Base-by-base conservation (phyloP, 1,140 invertebrate genomes). In the Zaprionus kolodkinae region DNA sequence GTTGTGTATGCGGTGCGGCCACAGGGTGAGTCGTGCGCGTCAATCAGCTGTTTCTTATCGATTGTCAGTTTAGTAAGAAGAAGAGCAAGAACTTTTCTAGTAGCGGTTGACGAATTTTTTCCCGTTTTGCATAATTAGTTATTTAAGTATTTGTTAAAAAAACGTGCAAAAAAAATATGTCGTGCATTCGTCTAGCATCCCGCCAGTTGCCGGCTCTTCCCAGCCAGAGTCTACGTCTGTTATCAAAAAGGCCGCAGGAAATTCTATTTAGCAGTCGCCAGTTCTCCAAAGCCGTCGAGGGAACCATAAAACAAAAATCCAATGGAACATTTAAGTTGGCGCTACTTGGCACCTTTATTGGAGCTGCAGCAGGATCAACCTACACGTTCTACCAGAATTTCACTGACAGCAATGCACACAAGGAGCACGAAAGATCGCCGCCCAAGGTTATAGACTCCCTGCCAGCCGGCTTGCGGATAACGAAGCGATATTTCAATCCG, bases 401-500 rank as follows among this genome's bases (percentile, higher is more conserved):
- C 54, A 76, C 54, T 7, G 89, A 92, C 45, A 76, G 74, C 10
- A 79, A 57, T 21, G 65, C 86, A 12, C 91, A 92, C 76, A 91
- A 89, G 67, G 91, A 89, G 52, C 91, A 92, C 45, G 79, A 92
- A 48, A 81, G 81, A 21, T 86, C 76, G 2, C 91, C 93, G 61
- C 90, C 93, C 40, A 93, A 93, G 61, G 79, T 94, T 30, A 63
- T 94, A 2, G 93, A 94, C 6, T 92, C 94, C 48, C 91, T 93
- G 66, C 92, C 93, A 2, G 76, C 92, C 15, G 81, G 92, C n/a
- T 90, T 94, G 40, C 89, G 93, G 43, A 64, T 94, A 17, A 84
- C 95, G 0, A 93, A 94, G 62, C 88, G 95, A 95, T 93, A 96
- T 62, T 77, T 94, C 7, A 95, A 94, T 91, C 94, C 94, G 10